These are phyloP conservation scores for Dicerorhinus sumatrensis DNA, from an alignment of 2,113 vertebrate genomes.

Conservation along the genomic window DNA sequence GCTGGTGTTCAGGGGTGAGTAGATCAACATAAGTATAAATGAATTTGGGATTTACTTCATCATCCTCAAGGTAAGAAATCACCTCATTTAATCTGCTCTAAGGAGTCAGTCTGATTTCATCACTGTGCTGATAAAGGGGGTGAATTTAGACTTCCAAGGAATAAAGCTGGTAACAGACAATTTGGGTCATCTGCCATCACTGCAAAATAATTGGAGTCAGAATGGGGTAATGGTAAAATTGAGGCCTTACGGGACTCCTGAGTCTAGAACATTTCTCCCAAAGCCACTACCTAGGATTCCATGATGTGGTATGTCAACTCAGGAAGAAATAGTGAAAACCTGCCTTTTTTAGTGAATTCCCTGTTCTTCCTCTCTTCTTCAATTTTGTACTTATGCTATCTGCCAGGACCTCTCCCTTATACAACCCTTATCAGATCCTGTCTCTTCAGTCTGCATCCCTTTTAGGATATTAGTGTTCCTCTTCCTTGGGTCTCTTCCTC, in stretches of 20 bases:
- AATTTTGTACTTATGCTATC: not conserved
- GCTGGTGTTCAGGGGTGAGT: not conserved
- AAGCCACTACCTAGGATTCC: not conserved
- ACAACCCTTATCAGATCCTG: not conserved
- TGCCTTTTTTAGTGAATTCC: not conserved
- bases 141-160: conserved; percentile 7
- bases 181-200: not conserved
- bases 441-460: not conserved
- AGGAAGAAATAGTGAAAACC: conserved; percentile 32
- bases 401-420: not conserved
- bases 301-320: not conserved
- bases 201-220: not conserved
- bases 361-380: not conserved
- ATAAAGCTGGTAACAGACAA: not conserved
- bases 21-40: conserved; percentile 20
- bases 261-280: conserved; percentile 38
- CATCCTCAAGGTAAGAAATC: not conserved
- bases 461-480: not conserved
- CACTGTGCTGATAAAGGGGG: not conserved
- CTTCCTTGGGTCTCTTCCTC: not conserved
- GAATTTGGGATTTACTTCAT: conserved; percentile 15
- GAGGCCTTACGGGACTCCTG: not conserved
- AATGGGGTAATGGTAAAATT: not conserved
- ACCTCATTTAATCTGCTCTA: not conserved
- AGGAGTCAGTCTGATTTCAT: not conserved